These are phyloP conservation scores for Oscheius myriophilus DNA, from an alignment of 2,888 invertebrate genomes.

Conservation along the genomic window DNA sequence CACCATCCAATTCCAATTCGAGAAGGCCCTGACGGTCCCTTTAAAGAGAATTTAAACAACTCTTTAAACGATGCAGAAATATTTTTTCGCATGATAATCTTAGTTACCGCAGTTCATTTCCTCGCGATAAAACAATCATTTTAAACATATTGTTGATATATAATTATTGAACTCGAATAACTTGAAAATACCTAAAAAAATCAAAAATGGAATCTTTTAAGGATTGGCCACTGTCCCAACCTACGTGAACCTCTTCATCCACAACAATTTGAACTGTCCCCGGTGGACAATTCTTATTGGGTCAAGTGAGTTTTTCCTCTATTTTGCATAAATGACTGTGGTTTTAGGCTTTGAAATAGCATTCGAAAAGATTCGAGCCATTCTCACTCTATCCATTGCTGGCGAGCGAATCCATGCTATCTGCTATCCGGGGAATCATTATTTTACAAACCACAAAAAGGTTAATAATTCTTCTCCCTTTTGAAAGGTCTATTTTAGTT, in stretches of 20 bases:
- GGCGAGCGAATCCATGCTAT: conserved; percentile 48
- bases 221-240: conserved; percentile 57
- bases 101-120: no score
- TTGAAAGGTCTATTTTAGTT: conserved; percentile 30
- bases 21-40: no score
- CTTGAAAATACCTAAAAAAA: no score
- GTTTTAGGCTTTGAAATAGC: conserved; percentile 51
- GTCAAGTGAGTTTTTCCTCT: conserved; percentile 34
- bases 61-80: no score
- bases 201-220: conserved; percentile 22
- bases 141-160: no score
- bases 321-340: background rate
- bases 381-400: conserved; percentile 50
- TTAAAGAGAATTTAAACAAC: no score
- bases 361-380: conserved; percentile 45
- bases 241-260: conserved; percentile 35
- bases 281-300: conserved; percentile 41
- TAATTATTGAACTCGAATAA: no score
- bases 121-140: no score
- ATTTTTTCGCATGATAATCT: no score
- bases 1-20: no score
- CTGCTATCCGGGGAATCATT: conserved; percentile 45
- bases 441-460: conserved; percentile 45
- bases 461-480: conserved; percentile 24
- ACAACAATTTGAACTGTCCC: conserved; percentile 31